Conservation (phyloP, 2,888 invertebrate species). For the Ophion slaviceki region DNA sequence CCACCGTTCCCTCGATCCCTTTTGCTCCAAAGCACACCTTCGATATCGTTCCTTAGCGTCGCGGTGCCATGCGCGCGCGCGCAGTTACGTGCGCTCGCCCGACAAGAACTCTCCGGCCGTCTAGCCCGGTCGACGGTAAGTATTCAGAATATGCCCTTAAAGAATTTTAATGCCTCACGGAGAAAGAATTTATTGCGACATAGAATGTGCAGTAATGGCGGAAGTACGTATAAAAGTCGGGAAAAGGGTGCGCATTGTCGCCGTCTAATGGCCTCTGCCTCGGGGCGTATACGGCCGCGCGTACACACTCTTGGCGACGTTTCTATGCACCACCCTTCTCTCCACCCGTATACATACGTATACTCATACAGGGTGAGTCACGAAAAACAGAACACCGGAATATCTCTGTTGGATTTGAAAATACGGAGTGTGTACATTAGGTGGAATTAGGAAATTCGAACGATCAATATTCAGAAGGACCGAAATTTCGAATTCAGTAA, state of each 20-base stretch:
- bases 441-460: too few species aligned
- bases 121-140: constrained; percentile 67
- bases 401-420: too few species aligned
- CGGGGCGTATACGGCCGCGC: constrained; percentile 70
- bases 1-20: constrained; percentile 5
- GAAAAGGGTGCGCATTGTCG: constrained; percentile 81
- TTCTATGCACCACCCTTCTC: constrained; percentile 42
- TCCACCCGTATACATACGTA: too few species aligned
- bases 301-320: constrained; percentile 64
- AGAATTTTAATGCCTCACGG: constrained; percentile 80
- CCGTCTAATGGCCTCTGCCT: constrained; percentile 79
- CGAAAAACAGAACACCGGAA: too few species aligned
- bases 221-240: constrained; percentile 81
- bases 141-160: constrained; percentile 79
- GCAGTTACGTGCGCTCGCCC: neutral
- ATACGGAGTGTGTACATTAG: too few species aligned
- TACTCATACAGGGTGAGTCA: too few species aligned
- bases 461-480: too few species aligned
- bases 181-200: constrained; percentile 81
- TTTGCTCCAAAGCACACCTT: constrained; percentile 67
- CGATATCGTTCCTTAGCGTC: constrained; percentile 71
- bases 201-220: constrained; percentile 81
- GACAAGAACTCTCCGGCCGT: constrained; percentile 39
- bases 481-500: too few species aligned
- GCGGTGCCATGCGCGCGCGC: constrained; percentile 8